Conservation (phyloP, 1,140 invertebrate species). For the Diploscapter pachys region DNA sequence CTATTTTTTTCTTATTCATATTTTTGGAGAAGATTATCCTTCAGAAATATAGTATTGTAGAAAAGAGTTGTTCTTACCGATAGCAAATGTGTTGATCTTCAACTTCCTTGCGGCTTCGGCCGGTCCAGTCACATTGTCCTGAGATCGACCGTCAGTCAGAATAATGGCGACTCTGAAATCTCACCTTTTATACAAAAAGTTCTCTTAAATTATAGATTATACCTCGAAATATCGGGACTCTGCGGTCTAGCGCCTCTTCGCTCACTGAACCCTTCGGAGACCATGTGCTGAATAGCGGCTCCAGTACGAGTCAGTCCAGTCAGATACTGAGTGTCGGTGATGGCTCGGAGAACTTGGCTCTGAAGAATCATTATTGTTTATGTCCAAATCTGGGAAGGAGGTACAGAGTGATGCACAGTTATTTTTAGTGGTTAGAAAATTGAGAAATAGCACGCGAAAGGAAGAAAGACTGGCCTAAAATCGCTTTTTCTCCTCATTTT, state of each 20-base stretch:
- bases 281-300: slow-evolving; percentile 58
- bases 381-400: too few relatives aligned
- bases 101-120: slow-evolving; percentile 49
- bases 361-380: too few relatives aligned
- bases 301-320: slow-evolving; percentile 57
- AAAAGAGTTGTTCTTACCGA: slow-evolving; percentile 29
- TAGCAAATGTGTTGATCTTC: slow-evolving; percentile 54
- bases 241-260: slow-evolving; percentile 53
- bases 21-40: too few relatives aligned
- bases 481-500: too few relatives aligned
- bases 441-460: too few relatives aligned
- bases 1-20: too few relatives aligned
- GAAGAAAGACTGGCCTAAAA: too few relatives aligned
- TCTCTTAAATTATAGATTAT: too few relatives aligned
- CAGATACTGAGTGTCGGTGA: slow-evolving; percentile 53
- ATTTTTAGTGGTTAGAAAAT: too few relatives aligned
- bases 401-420: too few relatives aligned
- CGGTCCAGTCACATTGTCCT: slow-evolving; percentile 58
- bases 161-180: slow-evolving; percentile 51
- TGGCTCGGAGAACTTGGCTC: slow-evolving; percentile 48
- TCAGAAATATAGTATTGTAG: too few relatives aligned
- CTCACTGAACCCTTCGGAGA: slow-evolving; percentile 56
- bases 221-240: slow-evolving; percentile 9
- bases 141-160: slow-evolving; percentile 57
- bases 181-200: too few relatives aligned